Base-by-base conservation (phyloP, 2,888 invertebrate genomes). In the Corbicula japonica region DNA sequence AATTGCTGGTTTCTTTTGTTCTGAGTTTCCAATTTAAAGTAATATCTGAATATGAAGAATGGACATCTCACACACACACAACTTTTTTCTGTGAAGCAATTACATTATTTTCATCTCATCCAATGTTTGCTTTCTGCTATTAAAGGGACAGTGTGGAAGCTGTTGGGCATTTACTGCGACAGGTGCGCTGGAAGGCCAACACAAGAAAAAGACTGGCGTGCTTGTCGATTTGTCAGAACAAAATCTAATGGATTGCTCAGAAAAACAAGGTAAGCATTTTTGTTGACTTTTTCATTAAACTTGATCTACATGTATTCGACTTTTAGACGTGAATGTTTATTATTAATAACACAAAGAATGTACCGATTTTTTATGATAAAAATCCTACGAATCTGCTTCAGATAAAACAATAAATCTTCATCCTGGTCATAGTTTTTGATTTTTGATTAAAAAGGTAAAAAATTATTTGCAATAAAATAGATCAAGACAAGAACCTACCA, bases 161-260 rank as follows among this genome's bases (percentile, higher is more conserved):
- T 76, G 76, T 41, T 80, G 80, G 80, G 80, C 81, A 10, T 81
- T 76, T 34, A 66, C 80, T 21, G 80, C 76, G 1, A 81, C 84
- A 12, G 84, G 74, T 15, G 78, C 80, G 6, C 56, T 78, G 6
- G 83, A 83, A 32, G 80, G 80, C 5, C 77, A 70, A 50, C 74
- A 83, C 26, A 80, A 80, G 48, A 77, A 73, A 63, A 69, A 75
- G 30, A 78, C 80, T 5, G 77, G 80, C 0, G 61, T 44, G 38
- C 78, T 83, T 15, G 80, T 83, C 1, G 75, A 74, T 32, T 48
- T 83, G 46, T 83, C 80, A 23, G 80, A 80, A 46, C 80, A 83
- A 58, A 73, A 83, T 26, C 62, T 83, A 2, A 80, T 83, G 80
- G 83, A 83, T 41, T 83, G 83, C 48, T 72, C 83, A 2, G 0